Conservation (phyloP, 2,797 vertebrate genomes). For the Cyprinella venusta region DNA sequence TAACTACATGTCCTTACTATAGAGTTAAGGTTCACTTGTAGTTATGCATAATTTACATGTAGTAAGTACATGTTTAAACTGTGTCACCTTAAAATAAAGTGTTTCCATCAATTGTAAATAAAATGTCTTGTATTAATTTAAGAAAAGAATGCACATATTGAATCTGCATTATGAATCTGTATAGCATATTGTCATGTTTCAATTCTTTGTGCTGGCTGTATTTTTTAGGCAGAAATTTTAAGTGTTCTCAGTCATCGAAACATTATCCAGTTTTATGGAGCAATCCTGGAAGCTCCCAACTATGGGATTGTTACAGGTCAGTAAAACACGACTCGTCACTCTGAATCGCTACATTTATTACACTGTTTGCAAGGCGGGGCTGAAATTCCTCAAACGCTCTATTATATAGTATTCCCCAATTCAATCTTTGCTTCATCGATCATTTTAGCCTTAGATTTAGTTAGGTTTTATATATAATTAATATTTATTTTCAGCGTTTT, state of each 20-base stretch:
- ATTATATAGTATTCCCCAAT: not conserved
- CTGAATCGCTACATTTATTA: not conserved
- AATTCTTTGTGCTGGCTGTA: slow-evolving; percentile 19
- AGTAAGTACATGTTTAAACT: too few species aligned
- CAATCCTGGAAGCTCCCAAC: slow-evolving; percentile 92
- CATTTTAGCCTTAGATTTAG: not conserved
- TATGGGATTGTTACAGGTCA: slow-evolving; percentile 98
- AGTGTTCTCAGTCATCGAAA: slow-evolving; percentile 98
- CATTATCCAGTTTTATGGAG: slow-evolving; percentile 98
- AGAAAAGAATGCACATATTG: not conserved
- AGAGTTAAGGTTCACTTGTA: too few species aligned
- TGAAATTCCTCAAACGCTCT: not conserved
- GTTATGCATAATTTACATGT: too few species aligned
- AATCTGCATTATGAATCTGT: not conserved
- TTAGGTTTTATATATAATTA: not conserved
- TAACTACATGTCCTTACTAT: too few species aligned
- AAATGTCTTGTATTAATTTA: not conserved
- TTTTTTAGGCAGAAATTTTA: slow-evolving; percentile 91
- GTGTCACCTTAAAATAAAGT: too few species aligned
- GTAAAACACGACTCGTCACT: slow-evolving; percentile 49
- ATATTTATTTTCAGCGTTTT: fast-evolving
- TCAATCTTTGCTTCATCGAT: not conserved
- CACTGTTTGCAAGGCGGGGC: not conserved
- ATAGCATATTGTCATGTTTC: not conserved
- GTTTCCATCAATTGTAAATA: not conserved